Base-by-base conservation (phyloP, 1,140 invertebrate species). In the Bicyclus anynana region DNA sequence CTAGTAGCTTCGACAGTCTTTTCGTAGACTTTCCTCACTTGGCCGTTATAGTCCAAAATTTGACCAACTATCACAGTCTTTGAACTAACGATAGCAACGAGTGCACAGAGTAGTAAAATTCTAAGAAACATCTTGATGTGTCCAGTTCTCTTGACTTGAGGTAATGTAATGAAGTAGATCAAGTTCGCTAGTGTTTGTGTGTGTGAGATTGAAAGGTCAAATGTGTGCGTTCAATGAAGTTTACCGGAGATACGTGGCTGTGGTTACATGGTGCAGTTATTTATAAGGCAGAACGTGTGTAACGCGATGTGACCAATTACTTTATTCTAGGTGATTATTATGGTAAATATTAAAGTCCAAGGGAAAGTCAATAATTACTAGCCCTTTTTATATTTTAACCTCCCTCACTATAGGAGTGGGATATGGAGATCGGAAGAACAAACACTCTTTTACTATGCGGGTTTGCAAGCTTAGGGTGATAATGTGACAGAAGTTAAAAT, bases 1-100 rank as follows among this genome's bases (percentile, higher is more conserved):
- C 59, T 64, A 2, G 49, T 56, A 0, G 70, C 7, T 59, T 83
- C 75, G 0, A 80, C 54, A 1, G 48, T 54, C 38, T 74, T 74
- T 1, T 83, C 77, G 51, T 71, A 79, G 0, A 86, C 71, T 56
- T 80, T 83, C 13, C 67, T 62, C 0, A 80, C 73, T 0, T 68
- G 5, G 12, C 74, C 78, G 26, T 51, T 74, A 14, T 76, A 67
- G 12, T 83, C 75, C 38, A 63, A 74, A 4, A 69, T 61, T 59
- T 78, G 74, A 1, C 83, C 83, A 0, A 86, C 76, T 0, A 78
- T 70, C 0, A 86, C 79, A 42, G 59, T 75, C 61, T 78, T 86
- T 1, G 61, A 49, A 12, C 37, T 18, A 13, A 55, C 53, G 1
- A 55, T 9, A 23, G 46, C 49, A 0, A 55, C 12, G 3, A 62